Evolutionary conservation across 2,888 invertebrate genomes (phyloP), one percentile per base, ranked within the genome.

Genomic region (Sphaerophoria rueppellii): DNA sequence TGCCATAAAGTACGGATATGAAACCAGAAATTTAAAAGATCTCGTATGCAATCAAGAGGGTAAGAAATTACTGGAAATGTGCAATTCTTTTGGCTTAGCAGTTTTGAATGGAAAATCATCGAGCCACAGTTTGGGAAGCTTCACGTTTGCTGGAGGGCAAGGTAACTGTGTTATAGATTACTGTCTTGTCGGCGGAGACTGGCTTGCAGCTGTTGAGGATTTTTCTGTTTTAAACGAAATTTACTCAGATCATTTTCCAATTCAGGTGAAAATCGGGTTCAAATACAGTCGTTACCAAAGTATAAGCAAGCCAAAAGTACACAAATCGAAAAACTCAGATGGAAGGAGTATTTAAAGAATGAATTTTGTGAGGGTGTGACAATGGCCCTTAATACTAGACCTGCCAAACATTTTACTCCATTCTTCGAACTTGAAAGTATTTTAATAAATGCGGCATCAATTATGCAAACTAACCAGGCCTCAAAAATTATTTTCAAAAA

Each of bases 151-250:
- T 46, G 46, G 46, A 46, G 46, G 46, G 9, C 46, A 46, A 46
- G 46, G 46, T 12, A 46, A 46, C 9, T 46, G 11, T 46, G 46
- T 46, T 46, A 46, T 46, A 46, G 46, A 46, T 12, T 46, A 46
- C 37, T 37, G 37, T 37, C 37, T 37, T 37, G 37, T 37, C 37
- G 7, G 37, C 37, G 37, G 37, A 37, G 37, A 50, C 14, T 16
- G 50, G 5, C 5, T 16, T 2, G 0, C 50, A 50, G 50, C 50
- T 16, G 50, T 50, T 14, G 50, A 50, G 7, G 16, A 50, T 6
- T 50, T 50, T 16, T 50, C 50, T 50, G 50, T 50, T 7, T 12
- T 50, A 16, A 50, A 50, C 16, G 50, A 50, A 50, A 50, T 50
- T 6, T 50, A 50, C 7, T 50, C 50, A 12, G 50, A 50, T 50